Base-by-base conservation (phyloP, 2,113 vertebrate species). In the Pipa parva region DNA sequence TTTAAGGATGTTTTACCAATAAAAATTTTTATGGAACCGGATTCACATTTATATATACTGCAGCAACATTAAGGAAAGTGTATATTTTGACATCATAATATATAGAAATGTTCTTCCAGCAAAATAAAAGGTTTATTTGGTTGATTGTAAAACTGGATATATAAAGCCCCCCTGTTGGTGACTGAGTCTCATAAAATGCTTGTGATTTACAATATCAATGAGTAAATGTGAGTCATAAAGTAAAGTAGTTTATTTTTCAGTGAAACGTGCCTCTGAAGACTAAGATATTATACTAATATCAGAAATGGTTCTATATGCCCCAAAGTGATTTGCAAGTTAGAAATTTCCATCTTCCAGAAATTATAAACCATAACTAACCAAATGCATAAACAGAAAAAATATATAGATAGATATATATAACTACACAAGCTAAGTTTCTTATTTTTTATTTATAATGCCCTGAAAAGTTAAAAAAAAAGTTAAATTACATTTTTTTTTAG, bases 101-200 rank as follows among this genome's bases (percentile, higher is more conserved):
- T 56, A 65, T 65, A 65, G 63, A 65, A 56, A 65, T 65, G 36
- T 56, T 65, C 63, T 46, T 29, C 18, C 25, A n/a, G 51, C 45
- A 65, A 56, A 65, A 56, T 52, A 56, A 65, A 64, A 56, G 49
- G 63, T 56, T 65, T 65, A 65, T 65, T 65, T 65, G 18, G 26
- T 36, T n/a, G 51, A 56, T 56, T 65, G 33, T 56, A 56, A 65
- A 65, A 54, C n/a, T 39, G n/a, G 50, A 57, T 46, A 48, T 57
- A 48, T 56, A 66, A 66, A 66, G 37, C 29, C 21, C 54, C 63
- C 51, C 39, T 39, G 24, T 36, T 49, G 52, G 27, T 24, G 39
- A 24, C 20, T 10, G 21, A 66, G 26, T 18, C 12, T 33, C 22
- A 46, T 46, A 57, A 59, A 66, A 57, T 33, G 28, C 7, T 45